These are phyloP conservation scores for Neomorphus geoffroyi DNA, from an alignment of 2,797 vertebrate genomes.

Conservation along the genomic window DNA sequence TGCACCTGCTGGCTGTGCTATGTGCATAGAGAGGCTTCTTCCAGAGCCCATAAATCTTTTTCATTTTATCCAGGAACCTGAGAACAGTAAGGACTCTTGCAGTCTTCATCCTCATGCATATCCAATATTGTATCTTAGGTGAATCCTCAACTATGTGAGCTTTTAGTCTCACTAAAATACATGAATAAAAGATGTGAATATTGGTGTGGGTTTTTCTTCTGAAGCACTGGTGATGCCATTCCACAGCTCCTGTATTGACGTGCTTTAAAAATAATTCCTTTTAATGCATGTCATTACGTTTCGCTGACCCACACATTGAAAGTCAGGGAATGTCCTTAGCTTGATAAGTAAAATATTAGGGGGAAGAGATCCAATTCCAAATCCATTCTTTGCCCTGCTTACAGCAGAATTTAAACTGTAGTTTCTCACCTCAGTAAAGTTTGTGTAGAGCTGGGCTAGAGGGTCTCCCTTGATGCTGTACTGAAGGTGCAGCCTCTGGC, in stretches of 20 bases:
- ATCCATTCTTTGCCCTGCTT: background rate
- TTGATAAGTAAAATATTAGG: background rate
- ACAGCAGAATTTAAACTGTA: background rate
- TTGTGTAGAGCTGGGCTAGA: background rate
- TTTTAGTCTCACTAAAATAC: background rate
- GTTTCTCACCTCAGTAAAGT: background rate
- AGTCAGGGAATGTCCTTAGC: background rate
- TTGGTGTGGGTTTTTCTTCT: background rate
- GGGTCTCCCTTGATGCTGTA: background rate
- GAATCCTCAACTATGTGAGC: background rate
- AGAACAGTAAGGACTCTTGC: background rate
- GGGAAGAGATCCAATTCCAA: background rate
- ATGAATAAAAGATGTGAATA: background rate
- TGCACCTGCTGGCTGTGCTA: background rate
- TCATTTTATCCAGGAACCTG: background rate
- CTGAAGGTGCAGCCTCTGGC: background rate
- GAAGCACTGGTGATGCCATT: background rate
- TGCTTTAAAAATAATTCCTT: constrained; percentile 1
- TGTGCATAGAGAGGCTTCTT: background rate
- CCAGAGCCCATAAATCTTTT: background rate
- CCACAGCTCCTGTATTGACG: background rate
- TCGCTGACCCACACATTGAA: background rate
- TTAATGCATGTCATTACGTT: background rate
- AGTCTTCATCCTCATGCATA: background rate
- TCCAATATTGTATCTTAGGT: background rate